These are phyloP conservation scores for Allobates femoralis DNA, from an alignment of 2,797 vertebrate species.

Conservation along the genomic window DNA sequence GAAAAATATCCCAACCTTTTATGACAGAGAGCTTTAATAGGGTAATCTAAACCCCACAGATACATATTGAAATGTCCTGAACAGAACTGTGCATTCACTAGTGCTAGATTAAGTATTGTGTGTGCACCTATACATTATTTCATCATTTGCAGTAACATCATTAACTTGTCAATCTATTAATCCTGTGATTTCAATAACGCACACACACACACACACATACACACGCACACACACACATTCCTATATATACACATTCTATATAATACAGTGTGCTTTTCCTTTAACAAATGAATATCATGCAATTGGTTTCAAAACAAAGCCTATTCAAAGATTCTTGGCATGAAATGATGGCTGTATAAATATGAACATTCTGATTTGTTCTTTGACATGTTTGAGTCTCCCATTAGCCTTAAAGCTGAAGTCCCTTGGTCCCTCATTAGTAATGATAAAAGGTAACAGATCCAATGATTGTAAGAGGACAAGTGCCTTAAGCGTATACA, in stretches of 20 bases:
- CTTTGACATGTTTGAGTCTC: slow-evolving; percentile 38
- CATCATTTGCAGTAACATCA: no score
- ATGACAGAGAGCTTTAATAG: no score
- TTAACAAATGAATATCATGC: slow-evolving; percentile 1
- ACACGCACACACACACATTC: no score
- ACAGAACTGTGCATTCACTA: no score
- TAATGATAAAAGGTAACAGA: slow-evolving; percentile 36
- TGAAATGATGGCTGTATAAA: neutral
- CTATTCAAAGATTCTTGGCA: neutral
- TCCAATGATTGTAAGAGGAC: slow-evolving; percentile 46
- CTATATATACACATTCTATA: neutral
- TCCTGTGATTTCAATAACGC: no score
- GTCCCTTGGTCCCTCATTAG: slow-evolving; percentile 14
- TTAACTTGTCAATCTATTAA: no score
- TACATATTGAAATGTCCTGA: no score
- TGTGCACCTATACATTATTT: no score
- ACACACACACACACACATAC: no score
- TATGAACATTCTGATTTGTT: slow-evolving; percentile 31
- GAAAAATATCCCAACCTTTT: no score
- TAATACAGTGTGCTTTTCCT: neutral
- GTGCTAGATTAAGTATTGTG: no score
- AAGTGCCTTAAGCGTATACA: slow-evolving; percentile 47
- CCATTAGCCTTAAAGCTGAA: slow-evolving; percentile 24
- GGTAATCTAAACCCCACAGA: no score
- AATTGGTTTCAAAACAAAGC: slow-evolving; percentile 10